Base-by-base conservation (phyloP, 2,797 vertebrate species). In the Chaetodon trifasciatus region DNA sequence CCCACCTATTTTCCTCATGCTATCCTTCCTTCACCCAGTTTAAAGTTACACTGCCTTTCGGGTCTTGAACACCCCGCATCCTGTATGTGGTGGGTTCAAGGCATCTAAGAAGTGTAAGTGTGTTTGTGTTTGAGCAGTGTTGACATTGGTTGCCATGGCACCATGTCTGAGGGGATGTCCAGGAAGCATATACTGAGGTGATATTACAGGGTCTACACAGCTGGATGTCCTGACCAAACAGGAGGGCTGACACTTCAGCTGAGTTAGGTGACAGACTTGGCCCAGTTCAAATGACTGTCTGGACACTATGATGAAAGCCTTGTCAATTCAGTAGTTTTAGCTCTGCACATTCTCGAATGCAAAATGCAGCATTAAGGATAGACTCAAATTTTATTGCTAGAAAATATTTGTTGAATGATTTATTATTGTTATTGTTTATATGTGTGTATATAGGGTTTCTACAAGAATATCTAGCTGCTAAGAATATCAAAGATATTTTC, bases 101-200 rank as follows among this genome's bases (percentile, higher is more conserved):
- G 83, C 83, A 89, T 91, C 79, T 78, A 85, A 85, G 81, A 87
- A 85, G 74, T 83, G 70, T 72, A 79, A 84, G 76, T 76, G 70
- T 90, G 84, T 87, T 88, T 86, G 79, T 94, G 88, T 94, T 94
- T 94, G 86, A 92, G 88, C 73, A 15, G 9, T 94, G 91, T 95
- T 94, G 91, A 84, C 74, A 1, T 47, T 44, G 47, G 93, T 93
- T 92, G 83, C 91, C 89, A 91, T 91, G 88, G 91, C 84, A 86
- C 72, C 44, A 68, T 71, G 79, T 84, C 89, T 74, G 82, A 88
- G 88, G 92, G 91, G 92, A 92, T 87, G 85, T 91, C 87, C 89
- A 85, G 84, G 70, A 92, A 92, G 86, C 44, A 78, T 84, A 78
- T 53, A 12, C 49, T 56, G 83, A 80, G 83, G 83, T 88, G 91